Percentiles rank a stretch among this genome's conserved stretches.
These are phyloP conservation scores for Melanotaenia nigrans DNA, from an alignment of 2,797 vertebrate genomes.

Conservation along the genomic window DNA sequence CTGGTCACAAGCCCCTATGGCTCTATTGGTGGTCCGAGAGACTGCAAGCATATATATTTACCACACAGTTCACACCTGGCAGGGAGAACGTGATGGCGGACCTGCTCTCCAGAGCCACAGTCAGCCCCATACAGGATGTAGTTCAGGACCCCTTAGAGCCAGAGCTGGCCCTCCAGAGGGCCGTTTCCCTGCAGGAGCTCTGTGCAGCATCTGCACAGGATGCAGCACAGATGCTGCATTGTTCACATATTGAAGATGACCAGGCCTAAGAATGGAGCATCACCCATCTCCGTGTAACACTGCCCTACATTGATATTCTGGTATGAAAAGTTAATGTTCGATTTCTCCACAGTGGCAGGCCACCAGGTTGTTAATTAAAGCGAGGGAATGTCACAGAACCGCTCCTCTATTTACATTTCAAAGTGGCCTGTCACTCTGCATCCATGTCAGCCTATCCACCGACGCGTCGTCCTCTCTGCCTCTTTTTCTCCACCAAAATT, in stretches of 20 bases:
- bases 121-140: too few species aligned
- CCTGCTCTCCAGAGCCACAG: too few species aligned
- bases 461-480: slow-evolving; percentile 25
- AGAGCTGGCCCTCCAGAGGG: too few species aligned
- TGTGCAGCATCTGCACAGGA: too few species aligned
- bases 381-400: slow-evolving; percentile 48
- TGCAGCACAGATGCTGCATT: not conserved
- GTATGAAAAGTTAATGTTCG: slow-evolving; percentile 40
- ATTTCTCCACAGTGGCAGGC: slow-evolving; percentile 65
- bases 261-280: slow-evolving; percentile 5
- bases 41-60: too few species aligned
- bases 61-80: too few species aligned
- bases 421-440: slow-evolving; percentile 51
- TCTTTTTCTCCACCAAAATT: slow-evolving; percentile 24
- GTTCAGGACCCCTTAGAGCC: too few species aligned
- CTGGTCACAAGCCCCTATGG: too few species aligned
- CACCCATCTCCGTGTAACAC: slow-evolving; percentile 8
- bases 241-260: slow-evolving; percentile 59
- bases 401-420: slow-evolving; percentile 77
- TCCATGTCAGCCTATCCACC: slow-evolving; percentile 52
- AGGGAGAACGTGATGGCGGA: too few species aligned
- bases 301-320: slow-evolving; percentile 37
- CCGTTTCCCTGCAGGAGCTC: too few species aligned
- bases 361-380: slow-evolving; percentile 68
- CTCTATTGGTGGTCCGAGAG: too few species aligned